Evolutionary conservation across 2,888 invertebrate species (phyloP), one percentile per base, ranked within the genome.

Genomic region (Drosophila sordidapex): DNA sequence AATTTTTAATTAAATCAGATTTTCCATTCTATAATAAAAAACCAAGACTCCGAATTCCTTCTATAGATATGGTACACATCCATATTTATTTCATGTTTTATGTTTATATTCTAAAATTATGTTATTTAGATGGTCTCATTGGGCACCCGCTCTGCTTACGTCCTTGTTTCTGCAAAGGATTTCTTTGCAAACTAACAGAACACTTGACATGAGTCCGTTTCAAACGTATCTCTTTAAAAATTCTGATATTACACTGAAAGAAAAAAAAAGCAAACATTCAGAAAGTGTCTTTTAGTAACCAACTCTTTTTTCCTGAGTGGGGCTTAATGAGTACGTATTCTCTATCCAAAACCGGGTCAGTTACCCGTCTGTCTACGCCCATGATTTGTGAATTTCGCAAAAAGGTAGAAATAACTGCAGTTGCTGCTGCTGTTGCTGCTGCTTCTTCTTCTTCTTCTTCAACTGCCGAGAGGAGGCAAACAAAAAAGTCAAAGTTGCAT

Each of bases 401-500:
- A 66, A 66, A 66, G 70, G 63, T 59, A 67, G 10, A 54, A 54
- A 38, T 38, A 54, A 54, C 51, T 48, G 48, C 43, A 36, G 31
- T 15, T 18, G 38, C 18, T 35, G 15, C 29, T n/a, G n/a, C 5
- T 18, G 10, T 7, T n/a, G n/a, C n/a, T 18, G 5, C n/a, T 31
- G 15, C 33, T 25, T 15, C n/a, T 21, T 21, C 11, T 15, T 35
- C 29, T 35, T 35, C 29, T 35, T 11, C 52, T 15, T 35, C 21
- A 4, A 56, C 40, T 70, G 46, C 46, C 38, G 46, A 13, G 59
- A 43, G 60, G 36, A 43, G 53, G 36, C 61, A 61, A 70, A 53
- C 59, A 53, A 53, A 59, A 68, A 67, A 71, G 73, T 81, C 59
- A 56, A 51, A 58, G 78, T 74, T 85, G 85, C 90, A 90, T 74